Conservation (phyloP, 2,797 vertebrate species). For the Limosa lapponica region DNA sequence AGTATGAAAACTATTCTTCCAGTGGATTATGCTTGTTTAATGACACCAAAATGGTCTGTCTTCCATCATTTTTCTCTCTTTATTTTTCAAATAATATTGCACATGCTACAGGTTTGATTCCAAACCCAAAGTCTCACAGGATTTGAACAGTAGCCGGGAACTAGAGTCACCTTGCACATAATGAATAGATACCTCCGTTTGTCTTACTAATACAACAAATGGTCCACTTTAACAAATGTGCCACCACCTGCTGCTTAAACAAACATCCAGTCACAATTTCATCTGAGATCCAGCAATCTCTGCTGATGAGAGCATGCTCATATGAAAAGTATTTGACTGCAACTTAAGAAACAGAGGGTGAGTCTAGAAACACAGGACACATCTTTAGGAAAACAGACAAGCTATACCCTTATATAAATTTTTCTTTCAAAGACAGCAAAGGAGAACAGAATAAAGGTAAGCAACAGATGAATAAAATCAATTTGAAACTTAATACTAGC, state of each 20-base stretch:
- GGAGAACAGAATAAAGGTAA: neutral
- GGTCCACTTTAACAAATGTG: neutral
- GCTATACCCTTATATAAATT: neutral
- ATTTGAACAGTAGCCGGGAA: neutral
- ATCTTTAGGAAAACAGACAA: neutral
- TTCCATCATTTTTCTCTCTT: neutral
- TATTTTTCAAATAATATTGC: neutral
- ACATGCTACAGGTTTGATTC: neutral
- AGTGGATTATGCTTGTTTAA: neutral
- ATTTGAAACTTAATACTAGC: neutral
- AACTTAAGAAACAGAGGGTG: neutral
- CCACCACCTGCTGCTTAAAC: neutral
- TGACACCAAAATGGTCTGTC: neutral
- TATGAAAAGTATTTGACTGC: neutral
- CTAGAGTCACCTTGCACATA: neutral
- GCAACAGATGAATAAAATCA: neutral
- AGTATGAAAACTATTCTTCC: neutral
- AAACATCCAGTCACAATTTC: neutral
- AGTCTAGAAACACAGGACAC: neutral
- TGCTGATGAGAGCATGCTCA: neutral
- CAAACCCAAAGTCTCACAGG: neutral
- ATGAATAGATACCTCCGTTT: neutral
- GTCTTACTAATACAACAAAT: slow-evolving; percentile 11
- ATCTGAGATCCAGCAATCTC: neutral
- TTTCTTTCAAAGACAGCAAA: neutral